Evolutionary conservation across 1,140 invertebrate genomes (phyloP), one percentile per base, ranked within the genome.

Genomic region (Venturia canescens): DNA sequence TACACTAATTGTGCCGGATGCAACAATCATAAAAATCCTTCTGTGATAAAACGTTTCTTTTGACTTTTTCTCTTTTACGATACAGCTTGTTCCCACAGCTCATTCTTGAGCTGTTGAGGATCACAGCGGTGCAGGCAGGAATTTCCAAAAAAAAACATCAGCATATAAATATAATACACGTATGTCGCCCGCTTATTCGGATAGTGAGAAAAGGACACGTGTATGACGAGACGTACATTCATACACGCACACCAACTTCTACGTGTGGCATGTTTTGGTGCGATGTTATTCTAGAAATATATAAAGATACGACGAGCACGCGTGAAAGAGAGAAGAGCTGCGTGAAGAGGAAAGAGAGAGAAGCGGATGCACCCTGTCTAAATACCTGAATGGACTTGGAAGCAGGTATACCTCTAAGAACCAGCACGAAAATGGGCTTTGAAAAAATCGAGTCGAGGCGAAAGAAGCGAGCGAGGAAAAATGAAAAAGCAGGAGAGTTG

Each of bases 381-480:
- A 82, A 82, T 70, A 77, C 63, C 63, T 80, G 78, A 80, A 82
- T 82, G 80, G 70, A 82, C 76, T 78, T 63, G 60, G 50, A 29
- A 29, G 53, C 74, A 81, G 80, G 60, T 75, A 80, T 44, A 69
- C 50, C 67, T 50, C 67, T 50, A 23, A 48, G 79, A 67, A 63
- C 27, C 29, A n/a, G n/a, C n/a, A 27, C 23, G 18, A 26, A 78
- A 7, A 60, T 13, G 13, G 29, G 60, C 34, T 50, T 38, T 27
- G 67, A 38, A 60, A 34, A 81, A 60, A 75, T 81, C 44, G 72
- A 75, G 72, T 71, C 44, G 29, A 38, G 34, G 27, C 44, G 9
- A 69, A 70, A 76, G 44, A 50, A 80, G 67, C n/a, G 79, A 77
- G 74, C 67, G 74, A 34, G 29, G 31, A 34, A 34, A 69, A 18